Base-by-base conservation (phyloP, 2,797 vertebrate species). In the Mus caroli region DNA sequence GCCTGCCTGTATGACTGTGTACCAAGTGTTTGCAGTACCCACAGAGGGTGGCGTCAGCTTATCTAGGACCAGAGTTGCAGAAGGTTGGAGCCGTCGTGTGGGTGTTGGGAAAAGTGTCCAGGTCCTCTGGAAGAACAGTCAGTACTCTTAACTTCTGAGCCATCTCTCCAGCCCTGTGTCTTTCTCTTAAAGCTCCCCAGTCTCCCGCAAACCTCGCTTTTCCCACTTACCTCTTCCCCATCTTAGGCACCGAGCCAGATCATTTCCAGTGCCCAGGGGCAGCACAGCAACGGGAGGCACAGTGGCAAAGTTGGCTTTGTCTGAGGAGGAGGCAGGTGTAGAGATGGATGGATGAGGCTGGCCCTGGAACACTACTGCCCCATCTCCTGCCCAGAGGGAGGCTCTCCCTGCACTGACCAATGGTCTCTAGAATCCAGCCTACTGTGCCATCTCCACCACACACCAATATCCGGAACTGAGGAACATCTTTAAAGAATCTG, bases 381-480 rank as follows among this genome's bases (percentile, higher is more conserved):
- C 24, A 19, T 15, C 46, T 64, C 85, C 93, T 75, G 13, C 76
- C 83, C 22, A 56, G n/a, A 73, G 50, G 1, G 58, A 52, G 34
- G 13, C n/a, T 79, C 78, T 73, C 75, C 85, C 46, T 79, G n/a
- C 75, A 69, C 98, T 98, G 97, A 99, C 99, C 99, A 95, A 99
- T 99, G 92, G 99, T 99, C 82, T 99, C 99, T 89, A 99, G 98
- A 95, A 99, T 99, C 99, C 99, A 99, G 54, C 99, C 99, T 8
- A 99, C 99, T 0, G 99, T 99, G 95, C 99, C 99, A 0, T 99
- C 99, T 46, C 99, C 99, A 2, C 99, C 99, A 69, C 99, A 99
- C 58, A 99, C 99, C 98, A 99, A 98, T 97, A 99, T 98, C 79
- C 99, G 99, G 97, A 98, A 99, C 40, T 99, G 92, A 7, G 96